phyloP scores from a whole-genome alignment of 1,140 invertebrate species.

The Potamilus streckersoni region DNA sequence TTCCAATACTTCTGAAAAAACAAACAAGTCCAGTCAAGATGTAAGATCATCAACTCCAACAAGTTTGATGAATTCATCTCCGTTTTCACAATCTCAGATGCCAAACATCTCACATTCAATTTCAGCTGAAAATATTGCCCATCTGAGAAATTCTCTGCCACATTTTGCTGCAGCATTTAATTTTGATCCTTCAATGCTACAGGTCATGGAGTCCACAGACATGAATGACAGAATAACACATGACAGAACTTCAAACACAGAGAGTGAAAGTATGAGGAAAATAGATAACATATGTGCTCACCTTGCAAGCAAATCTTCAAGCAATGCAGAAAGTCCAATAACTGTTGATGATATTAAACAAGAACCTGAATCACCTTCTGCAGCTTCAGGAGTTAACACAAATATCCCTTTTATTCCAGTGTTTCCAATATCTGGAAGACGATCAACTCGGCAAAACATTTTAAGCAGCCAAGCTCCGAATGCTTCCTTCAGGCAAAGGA shows the following conservation, averaged over 20 bases:
- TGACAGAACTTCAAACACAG: constrained; percentile 22
- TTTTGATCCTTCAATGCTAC: not conserved
- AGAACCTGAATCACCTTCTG: constrained; percentile 41
- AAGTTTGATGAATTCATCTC: no score
- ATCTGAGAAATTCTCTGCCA: constrained; percentile 4
- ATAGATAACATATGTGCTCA: constrained; percentile 45
- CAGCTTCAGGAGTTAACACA: constrained; percentile 12
- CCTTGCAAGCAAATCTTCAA: constrained; percentile 26
- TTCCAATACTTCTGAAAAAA: constrained; percentile 5
- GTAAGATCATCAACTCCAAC: not conserved
- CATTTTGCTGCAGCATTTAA: constrained; percentile 9
- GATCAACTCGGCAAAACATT: constrained; percentile 6
- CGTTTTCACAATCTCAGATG: no score
- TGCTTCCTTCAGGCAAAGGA: not conserved
- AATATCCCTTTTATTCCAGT: constrained; percentile 3
- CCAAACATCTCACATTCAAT: no score
- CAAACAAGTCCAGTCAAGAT: constrained; percentile 9
- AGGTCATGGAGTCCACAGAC: constrained; percentile 15
- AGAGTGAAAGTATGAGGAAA: constrained; percentile 31
- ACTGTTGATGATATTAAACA: constrained; percentile 29
- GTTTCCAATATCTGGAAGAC: constrained; percentile 3
- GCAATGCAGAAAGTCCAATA: constrained; percentile 1
- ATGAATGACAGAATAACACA: constrained; percentile 7
- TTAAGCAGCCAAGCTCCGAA: constrained; percentile 1
- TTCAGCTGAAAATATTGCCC: not conserved